A percentile compares a stretch with the other conserved stretches of the same genome.
Evolutionary conservation across 2,797 vertebrate genomes (phyloP).

Genomic region (Manis pentadactyla): DNA sequence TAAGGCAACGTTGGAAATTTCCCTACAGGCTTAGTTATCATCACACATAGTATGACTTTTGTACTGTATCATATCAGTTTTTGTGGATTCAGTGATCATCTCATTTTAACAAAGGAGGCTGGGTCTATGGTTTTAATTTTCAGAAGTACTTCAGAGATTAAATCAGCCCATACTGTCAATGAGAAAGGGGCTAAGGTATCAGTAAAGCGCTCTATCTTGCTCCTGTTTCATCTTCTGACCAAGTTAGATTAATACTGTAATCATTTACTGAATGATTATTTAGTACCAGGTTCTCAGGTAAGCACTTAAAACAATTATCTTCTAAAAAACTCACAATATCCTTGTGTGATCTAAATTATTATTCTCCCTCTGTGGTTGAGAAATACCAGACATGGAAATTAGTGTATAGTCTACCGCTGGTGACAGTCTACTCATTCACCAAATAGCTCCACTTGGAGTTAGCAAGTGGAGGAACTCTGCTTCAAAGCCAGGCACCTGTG

Average conservation of each 20-base stretch:
- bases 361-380: neutral
- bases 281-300: neutral
- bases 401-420: neutral
- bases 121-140: neutral
- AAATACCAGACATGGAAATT: neutral
- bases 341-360: neutral
- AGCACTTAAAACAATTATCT: constrained; percentile 44
- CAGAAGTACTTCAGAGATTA: neutral
- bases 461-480: neutral
- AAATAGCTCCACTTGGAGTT: neutral
- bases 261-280: neutral
- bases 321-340: neutral
- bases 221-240: neutral
- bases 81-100: neutral
- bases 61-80: neutral
- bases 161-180: neutral
- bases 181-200: neutral
- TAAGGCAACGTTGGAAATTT: neutral
- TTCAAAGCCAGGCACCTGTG: neutral
- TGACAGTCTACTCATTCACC: neutral
- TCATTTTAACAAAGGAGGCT: neutral
- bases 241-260: neutral
- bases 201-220: neutral
- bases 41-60: neutral
- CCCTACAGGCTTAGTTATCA: neutral